Evolutionary conservation across 1,140 invertebrate species (phyloP).

Genomic region (Heliconius hewitsoni): DNA sequence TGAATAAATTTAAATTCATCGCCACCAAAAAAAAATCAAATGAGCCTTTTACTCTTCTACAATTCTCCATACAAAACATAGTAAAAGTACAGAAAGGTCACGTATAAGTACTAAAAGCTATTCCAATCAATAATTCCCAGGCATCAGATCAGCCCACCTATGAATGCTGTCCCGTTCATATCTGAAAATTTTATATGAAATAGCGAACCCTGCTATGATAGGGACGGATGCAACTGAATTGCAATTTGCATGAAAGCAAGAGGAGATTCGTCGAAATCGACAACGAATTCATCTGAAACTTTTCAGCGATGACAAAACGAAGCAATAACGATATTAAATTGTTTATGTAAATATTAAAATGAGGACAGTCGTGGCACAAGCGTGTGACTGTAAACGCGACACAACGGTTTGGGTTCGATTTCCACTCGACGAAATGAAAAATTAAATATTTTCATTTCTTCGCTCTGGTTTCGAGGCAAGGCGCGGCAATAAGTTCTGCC

Average conservation of each 20-base stretch:
- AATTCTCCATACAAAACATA: background rate
- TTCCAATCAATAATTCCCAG: background rate
- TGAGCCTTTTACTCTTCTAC: background rate
- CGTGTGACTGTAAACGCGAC: too few relatives aligned
- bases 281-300: background rate
- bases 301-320: slow-evolving; percentile 3
- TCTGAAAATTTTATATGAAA: background rate
- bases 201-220: background rate
- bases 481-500: too few relatives aligned
- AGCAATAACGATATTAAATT: background rate
- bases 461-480: too few relatives aligned
- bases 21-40: background rate
- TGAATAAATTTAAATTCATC: too few relatives aligned
- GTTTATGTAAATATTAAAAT: too few relatives aligned
- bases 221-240: background rate
- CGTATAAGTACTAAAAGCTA: background rate
- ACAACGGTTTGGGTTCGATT: too few relatives aligned
- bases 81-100: background rate
- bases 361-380: too few relatives aligned
- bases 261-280: background rate
- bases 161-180: background rate
- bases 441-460: too few relatives aligned
- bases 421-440: too few relatives aligned
- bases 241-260: background rate
- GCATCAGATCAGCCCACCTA: background rate